phyloP scores from a whole-genome alignment of 2,797 vertebrate genomes.

The Falco peregrinus region DNA sequence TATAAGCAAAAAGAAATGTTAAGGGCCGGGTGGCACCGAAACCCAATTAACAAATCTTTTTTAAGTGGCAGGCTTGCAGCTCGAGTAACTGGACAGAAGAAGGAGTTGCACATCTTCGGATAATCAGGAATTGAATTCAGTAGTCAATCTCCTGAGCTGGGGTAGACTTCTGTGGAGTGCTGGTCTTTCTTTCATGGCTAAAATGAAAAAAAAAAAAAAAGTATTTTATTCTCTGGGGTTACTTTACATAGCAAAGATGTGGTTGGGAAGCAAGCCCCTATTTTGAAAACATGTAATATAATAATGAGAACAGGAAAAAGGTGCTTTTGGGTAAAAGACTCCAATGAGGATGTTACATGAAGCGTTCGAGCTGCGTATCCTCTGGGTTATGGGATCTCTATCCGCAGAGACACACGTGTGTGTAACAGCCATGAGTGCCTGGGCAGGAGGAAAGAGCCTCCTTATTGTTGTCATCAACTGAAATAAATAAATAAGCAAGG shows the following conservation, averaged over 20 bases:
- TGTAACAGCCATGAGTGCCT: background rate
- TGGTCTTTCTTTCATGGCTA: rapidly evolving
- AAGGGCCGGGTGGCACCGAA: constrained; percentile 12
- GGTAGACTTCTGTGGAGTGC: background rate
- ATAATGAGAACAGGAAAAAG: background rate
- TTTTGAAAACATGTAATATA: background rate
- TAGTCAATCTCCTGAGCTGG: background rate
- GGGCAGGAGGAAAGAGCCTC: background rate
- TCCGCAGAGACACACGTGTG: background rate
- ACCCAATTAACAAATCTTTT: constrained; percentile 39
- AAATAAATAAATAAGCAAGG: background rate
- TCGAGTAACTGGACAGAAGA: background rate
- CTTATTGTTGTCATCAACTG: background rate
- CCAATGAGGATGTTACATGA: background rate
- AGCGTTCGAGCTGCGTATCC: background rate
- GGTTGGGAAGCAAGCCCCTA: background rate
- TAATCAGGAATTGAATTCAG: background rate
- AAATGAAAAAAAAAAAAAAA: rapidly evolving
- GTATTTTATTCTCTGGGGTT: background rate
- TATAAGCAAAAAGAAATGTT: constrained; percentile 36
- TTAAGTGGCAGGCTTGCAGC: constrained; percentile 26
- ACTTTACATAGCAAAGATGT: background rate
- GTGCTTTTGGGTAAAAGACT: background rate
- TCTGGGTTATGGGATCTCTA: background rate
- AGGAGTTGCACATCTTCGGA: background rate